Conservation (phyloP, 2,113 vertebrate genomes). For the Gymnobelideus leadbeateri region DNA sequence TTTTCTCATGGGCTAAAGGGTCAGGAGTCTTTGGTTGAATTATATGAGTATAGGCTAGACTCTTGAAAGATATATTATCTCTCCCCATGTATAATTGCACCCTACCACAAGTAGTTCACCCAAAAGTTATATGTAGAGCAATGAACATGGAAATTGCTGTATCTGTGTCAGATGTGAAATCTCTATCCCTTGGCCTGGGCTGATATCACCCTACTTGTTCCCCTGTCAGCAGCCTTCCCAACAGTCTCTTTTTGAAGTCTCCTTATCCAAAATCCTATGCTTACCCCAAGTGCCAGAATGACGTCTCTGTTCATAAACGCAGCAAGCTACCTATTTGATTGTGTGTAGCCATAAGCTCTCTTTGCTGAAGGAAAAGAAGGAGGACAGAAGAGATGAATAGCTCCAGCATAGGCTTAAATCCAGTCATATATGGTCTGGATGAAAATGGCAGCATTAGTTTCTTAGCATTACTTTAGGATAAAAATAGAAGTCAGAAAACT, state of each 20-base stretch:
- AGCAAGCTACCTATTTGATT: not conserved
- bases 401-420: not conserved
- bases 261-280: not conserved
- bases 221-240: not conserved
- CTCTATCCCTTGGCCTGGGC: not conserved
- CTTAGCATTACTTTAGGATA: conserved; percentile 19
- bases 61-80: not conserved
- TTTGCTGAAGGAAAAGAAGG: not conserved
- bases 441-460: conserved; percentile 12
- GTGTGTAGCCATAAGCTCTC: not conserved
- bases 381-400: not conserved
- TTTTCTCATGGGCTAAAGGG: not conserved
- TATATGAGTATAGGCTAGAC: not conserved
- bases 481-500: conserved; percentile 25
- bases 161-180: not conserved
- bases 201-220: not conserved
- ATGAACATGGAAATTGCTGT: not conserved
- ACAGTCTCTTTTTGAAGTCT: no score
- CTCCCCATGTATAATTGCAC: not conserved
- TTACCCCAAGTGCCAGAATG: not conserved
- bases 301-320: not conserved
- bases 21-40: not conserved
- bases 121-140: not conserved
- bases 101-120: not conserved
- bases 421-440: not conserved